phyloP scores from a whole-genome alignment of 2,797 vertebrate species.

The Arctocebus calabarensis region DNA sequence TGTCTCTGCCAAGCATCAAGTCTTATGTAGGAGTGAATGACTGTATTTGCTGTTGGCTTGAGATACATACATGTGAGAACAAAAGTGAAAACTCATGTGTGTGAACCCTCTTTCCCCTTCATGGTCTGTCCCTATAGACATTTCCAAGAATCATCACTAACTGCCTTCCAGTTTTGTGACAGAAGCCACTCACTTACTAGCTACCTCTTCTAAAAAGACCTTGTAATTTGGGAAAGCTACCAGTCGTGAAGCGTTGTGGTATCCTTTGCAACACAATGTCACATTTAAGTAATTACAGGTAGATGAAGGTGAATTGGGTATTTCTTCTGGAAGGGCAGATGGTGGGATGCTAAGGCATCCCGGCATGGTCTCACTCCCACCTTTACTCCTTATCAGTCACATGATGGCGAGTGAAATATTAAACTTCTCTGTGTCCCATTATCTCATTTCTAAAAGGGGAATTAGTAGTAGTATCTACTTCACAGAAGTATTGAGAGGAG shows the following conservation, averaged over 20 bases:
- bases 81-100: neutral
- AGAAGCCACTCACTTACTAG: neutral
- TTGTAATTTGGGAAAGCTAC: neutral
- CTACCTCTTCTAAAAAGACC: neutral
- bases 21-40: neutral
- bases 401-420: neutral
- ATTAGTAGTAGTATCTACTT: neutral
- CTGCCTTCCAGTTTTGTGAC: neutral
- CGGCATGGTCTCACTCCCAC: neutral
- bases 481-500: neutral
- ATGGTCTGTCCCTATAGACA: neutral
- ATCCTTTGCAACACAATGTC: neutral
- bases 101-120: neutral
- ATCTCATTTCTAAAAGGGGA: neutral
- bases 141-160: neutral
- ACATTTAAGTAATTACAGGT: neutral
- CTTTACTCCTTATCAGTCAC: neutral
- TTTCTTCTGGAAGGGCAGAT: slow-evolving; percentile 29
- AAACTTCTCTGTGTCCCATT: neutral
- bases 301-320: neutral
- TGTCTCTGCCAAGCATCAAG: neutral
- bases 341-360: neutral
- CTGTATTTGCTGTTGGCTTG: neutral
- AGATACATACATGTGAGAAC: neutral
- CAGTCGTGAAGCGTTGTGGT: neutral